Evolutionary conservation across 2,888 invertebrate genomes (phyloP), one percentile per base, ranked within the genome.

Genomic region (Leptinotarsa peninsularis): DNA sequence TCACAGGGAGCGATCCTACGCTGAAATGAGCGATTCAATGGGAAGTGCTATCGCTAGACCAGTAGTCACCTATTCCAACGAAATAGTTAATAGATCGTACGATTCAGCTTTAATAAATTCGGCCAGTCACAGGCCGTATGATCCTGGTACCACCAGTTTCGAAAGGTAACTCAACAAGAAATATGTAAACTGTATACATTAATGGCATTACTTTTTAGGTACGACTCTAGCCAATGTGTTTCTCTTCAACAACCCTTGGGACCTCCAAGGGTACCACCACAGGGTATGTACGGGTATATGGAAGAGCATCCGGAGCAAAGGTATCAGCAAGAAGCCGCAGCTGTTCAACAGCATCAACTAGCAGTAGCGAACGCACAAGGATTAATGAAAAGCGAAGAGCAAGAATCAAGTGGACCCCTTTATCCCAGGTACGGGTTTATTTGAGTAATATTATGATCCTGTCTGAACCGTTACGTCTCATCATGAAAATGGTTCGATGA

Each of bases 321-420:
- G 81, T 90, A 90, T 5, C 87, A 76, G 84, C 88, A 76, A 71
- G 85, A 85, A 71, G 86, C 84, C 80, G 85, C 88, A 0, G 89
- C 87, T 82, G 84, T 84, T 52, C 90, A 90, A 73, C 88, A 88
- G 71, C 90, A 90, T 82, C 91, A 90, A 80, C 89, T 90, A 86
- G 89, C 89, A 2, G 89, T 90, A 88, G 89, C 89, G 84, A 84
- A 84, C 67, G 75, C 92, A 90, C 89, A 90, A 52, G 89, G 89
- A 1, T 89, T 90, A 88, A 90, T 91, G 91, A 95, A 95, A 88
- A 92, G 93, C 27, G 95, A 95, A 87, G 85, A 86, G 49, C 92
- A 92, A 82, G 94, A 94, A 83, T 90, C 93, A 83, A 91, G 92
- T 77, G 93, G 93, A 72, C 94, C 94, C 21, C 91, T 94, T 74